Conservation (phyloP, 2,113 vertebrate genomes). For the Phrynosoma blainvillii region DNA sequence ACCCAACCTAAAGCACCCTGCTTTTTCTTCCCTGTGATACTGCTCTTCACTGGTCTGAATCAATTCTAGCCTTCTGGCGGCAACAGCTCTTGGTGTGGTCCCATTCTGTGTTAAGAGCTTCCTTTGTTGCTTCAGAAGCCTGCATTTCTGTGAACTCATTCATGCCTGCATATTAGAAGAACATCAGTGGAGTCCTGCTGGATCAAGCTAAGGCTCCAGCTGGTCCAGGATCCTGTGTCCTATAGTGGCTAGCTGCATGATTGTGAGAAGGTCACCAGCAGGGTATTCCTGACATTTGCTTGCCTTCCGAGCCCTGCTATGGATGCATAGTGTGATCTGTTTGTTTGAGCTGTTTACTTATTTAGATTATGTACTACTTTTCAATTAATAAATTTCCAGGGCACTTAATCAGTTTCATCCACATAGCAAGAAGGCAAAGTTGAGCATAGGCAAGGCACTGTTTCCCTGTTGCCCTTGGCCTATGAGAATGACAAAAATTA, state of each 20-base stretch:
- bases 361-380: neutral
- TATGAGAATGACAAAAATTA: neutral
- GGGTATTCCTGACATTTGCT: neutral
- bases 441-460: neutral
- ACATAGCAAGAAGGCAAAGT: neutral
- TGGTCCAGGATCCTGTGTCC: neutral
- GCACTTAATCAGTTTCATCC: neutral
- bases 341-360: neutral
- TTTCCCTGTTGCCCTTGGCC: neutral
- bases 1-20: neutral
- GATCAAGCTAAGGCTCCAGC: neutral
- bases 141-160: neutral
- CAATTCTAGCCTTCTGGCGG: neutral
- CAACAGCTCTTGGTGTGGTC: neutral
- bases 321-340: neutral
- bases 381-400: neutral
- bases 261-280: neutral
- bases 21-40: neutral
- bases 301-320: neutral
- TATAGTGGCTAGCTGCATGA: neutral
- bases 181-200: neutral
- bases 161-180: neutral
- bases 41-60: neutral
- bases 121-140: neutral
- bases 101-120: neutral